These are phyloP conservation scores for Drosophila gunungcola DNA, from an alignment of 1,140 invertebrate species.

Conservation along the genomic window DNA sequence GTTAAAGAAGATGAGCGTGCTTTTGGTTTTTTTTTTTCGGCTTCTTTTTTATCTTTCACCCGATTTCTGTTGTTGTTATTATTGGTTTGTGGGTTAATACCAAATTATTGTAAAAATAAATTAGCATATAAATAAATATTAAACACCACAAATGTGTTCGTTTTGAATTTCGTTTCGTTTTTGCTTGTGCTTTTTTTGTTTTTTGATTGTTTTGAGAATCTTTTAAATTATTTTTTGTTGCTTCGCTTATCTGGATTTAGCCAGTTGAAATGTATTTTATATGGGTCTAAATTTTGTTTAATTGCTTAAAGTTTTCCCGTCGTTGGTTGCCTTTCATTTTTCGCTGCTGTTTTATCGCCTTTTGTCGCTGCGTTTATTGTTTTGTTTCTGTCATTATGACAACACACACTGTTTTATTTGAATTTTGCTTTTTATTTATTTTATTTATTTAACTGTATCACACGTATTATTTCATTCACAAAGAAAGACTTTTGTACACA, in stretches of 20 bases:
- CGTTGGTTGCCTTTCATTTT: constrained; percentile 65
- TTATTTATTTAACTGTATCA: constrained; percentile 6
- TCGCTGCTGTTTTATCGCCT: constrained; percentile 28
- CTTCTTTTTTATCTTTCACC: constrained; percentile 40
- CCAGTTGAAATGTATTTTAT: constrained; percentile 14
- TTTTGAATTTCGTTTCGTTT: constrained; percentile 30
- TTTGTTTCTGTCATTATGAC: constrained; percentile 49
- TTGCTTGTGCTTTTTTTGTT: constrained; percentile 3
- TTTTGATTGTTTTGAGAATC: constrained; percentile 22
- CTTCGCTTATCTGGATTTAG: constrained; percentile 14
- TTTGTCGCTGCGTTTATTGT: constrained; percentile 20
- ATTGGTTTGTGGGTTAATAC: constrained; percentile 69
- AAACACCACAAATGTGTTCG: constrained; percentile 30
- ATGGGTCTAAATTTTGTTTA: constrained; percentile 62
- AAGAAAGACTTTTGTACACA: constrained; percentile 52
- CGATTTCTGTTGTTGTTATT: constrained; percentile 29
- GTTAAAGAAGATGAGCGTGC: constrained; percentile 12
- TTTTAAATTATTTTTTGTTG: constrained; percentile 20
- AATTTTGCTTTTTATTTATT: constrained; percentile 19
- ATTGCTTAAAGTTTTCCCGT: constrained; percentile 60
- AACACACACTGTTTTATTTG: constrained; percentile 12
- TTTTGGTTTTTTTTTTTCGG: constrained; percentile 16
- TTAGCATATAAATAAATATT: constrained; percentile 75
- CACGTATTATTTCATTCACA: constrained; percentile 48
- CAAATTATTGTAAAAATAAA: constrained; percentile 75